These are phyloP conservation scores for Phorcus lineatus DNA, from an alignment of 2,888 invertebrate species.

Conservation along the genomic window DNA sequence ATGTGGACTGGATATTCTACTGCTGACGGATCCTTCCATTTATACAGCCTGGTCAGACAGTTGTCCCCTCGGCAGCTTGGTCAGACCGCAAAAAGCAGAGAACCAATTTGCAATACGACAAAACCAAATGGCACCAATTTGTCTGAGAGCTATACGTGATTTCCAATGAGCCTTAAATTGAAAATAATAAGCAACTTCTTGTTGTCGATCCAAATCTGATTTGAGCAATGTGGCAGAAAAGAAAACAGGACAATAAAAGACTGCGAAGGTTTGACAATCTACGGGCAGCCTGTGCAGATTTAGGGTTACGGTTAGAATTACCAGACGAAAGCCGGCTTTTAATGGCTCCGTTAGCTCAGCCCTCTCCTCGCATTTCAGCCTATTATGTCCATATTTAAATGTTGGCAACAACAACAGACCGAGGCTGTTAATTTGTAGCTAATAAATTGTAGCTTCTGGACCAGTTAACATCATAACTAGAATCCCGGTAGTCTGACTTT, in stretches of 20 bases:
- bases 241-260: not conserved
- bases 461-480: not conserved
- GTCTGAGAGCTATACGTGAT: constrained; percentile 20
- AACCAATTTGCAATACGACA: constrained; percentile 5
- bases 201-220: not conserved
- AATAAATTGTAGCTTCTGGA: not conserved
- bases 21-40: not conserved
- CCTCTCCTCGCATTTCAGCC: not conserved
- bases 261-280: not conserved
- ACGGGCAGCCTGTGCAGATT: not conserved
- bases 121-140: constrained; percentile 13
- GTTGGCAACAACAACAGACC: not conserved
- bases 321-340: not conserved
- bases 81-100: constrained; percentile 6
- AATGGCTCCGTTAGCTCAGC: not conserved
- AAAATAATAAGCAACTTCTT: constrained; percentile 23
- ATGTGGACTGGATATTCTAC: not conserved
- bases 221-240: constrained; percentile 16
- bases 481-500: not conserved
- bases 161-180: constrained; percentile 4
- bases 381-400: constrained; percentile 20
- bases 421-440: constrained; percentile 1
- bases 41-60: not conserved
- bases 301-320: not conserved
- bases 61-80: constrained; percentile 1